phyloP scores from a whole-genome alignment of 2,113 vertebrate genomes.

The Erpornis zantholeuca region DNA sequence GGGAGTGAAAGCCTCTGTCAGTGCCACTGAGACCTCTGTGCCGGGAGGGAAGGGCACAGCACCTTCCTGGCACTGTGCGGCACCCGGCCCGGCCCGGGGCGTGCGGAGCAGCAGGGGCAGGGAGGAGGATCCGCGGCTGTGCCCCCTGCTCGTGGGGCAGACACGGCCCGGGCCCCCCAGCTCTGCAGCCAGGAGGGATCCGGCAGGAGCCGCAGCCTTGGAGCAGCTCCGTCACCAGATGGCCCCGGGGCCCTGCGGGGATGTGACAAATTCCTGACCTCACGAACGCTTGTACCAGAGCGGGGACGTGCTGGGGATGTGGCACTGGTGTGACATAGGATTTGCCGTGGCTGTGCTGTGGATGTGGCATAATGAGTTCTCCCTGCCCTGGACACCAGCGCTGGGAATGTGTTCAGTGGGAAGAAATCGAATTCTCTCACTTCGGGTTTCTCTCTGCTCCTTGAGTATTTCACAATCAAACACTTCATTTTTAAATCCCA shows the following conservation, averaged over 20 bases:
- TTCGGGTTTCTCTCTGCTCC: background rate
- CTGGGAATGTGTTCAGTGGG: background rate
- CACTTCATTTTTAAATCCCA: background rate
- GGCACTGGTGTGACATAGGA: background rate
- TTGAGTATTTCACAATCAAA: background rate
- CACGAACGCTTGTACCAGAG: fast-evolving
- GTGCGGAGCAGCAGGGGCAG: background rate
- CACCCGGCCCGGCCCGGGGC: background rate
- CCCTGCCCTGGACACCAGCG: fast-evolving
- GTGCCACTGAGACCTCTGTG: background rate
- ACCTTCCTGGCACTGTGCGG: fast-evolving
- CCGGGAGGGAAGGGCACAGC: background rate
- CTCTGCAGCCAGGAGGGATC: background rate
- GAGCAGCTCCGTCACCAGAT: background rate
- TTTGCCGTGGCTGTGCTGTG: background rate
- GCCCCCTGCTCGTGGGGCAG: fast-evolving
- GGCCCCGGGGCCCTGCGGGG: background rate
- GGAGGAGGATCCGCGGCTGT: background rate
- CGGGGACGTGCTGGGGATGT: background rate
- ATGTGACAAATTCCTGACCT: background rate
- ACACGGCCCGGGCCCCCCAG: background rate
- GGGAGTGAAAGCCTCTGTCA: background rate
- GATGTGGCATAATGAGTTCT: background rate
- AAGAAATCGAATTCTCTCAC: background rate
- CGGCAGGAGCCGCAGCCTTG: background rate